Evolutionary conservation across 2,113 vertebrate species (phyloP).

Genomic region (Kryptolebias marmoratus): DNA sequence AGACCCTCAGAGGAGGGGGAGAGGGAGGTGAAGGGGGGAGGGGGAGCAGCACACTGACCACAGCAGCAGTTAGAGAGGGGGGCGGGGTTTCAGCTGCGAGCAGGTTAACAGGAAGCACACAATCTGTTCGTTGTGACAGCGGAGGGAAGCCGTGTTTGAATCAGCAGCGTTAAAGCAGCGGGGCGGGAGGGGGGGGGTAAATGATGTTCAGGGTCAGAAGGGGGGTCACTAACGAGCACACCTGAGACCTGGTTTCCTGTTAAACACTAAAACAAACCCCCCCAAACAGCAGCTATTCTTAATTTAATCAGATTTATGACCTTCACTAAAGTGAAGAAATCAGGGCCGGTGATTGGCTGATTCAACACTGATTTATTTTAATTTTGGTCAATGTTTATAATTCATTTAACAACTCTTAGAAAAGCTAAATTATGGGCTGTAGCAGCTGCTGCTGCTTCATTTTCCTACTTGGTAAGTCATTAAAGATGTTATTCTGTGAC

Average conservation of each 20-base stretch:
- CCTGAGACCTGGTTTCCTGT: not conserved
- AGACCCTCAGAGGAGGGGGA: slow-evolving; percentile 48
- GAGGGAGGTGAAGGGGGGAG: not conserved
- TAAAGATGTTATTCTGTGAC: no score
- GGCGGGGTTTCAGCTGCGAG: slow-evolving; percentile 50
- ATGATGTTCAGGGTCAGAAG: slow-evolving; percentile 26
- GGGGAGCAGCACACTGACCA: slow-evolving; percentile 55
- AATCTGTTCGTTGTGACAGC: slow-evolving; percentile 20
- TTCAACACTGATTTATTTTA: no score
- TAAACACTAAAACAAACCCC: not conserved
- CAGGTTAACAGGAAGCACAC: slow-evolving; percentile 45
- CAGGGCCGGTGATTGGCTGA: no score
- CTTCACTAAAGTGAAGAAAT: no score
- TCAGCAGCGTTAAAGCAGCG: slow-evolving; percentile 51
- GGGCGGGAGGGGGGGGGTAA: slow-evolving; percentile 14
- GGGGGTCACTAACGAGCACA: not conserved
- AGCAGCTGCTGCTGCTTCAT: no score
- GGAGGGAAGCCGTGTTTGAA: slow-evolving; percentile 44
- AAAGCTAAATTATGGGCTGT: no score
- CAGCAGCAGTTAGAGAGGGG: slow-evolving; percentile 43
- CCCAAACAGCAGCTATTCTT: no score
- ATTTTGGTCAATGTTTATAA: no score
- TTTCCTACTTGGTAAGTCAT: no score
- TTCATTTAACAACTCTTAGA: no score
- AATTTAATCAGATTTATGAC: no score